Conservation (phyloP, 2,797 vertebrate genomes). For the Microctenopoma steveboyesi region DNA sequence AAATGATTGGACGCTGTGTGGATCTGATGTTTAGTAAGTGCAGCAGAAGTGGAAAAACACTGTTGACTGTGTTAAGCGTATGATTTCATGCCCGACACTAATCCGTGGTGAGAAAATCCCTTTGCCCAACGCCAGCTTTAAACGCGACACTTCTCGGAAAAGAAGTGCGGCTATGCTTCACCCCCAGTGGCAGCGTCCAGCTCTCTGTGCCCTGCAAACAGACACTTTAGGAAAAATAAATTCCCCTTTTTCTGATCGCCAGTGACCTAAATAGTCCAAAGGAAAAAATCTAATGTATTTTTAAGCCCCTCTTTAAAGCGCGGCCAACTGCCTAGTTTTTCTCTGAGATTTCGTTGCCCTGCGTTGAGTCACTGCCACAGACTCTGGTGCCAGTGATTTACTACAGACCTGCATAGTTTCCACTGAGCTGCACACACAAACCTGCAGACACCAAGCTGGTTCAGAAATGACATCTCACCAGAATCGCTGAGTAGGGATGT, state of each 20-base stretch:
- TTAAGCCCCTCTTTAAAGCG: conserved; percentile 44
- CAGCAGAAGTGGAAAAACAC: conserved; percentile 50
- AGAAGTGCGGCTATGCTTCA: conserved; percentile 40
- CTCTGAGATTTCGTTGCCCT: conserved; percentile 12
- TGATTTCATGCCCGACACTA: conserved; percentile 36
- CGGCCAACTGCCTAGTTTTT: conserved; percentile 34
- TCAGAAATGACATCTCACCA: conserved; percentile 33
- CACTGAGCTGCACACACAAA: conserved; percentile 34
- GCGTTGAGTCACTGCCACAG: conserved; percentile 38
- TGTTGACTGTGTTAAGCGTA: conserved; percentile 21
- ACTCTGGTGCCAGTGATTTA: conserved; percentile 37
- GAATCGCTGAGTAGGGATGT: conserved; percentile 28
- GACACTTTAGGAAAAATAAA: conserved; percentile 49
- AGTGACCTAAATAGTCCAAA: conserved; percentile 45
- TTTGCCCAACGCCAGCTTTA: conserved; percentile 30
- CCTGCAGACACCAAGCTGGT: conserved; percentile 38
- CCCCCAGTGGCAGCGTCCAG: conserved; percentile 20
- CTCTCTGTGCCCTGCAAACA: conserved; percentile 23
- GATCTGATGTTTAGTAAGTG: conserved; percentile 45
- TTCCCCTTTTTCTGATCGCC: conserved; percentile 29
- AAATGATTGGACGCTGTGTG: not conserved
- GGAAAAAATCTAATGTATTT: conserved; percentile 13
- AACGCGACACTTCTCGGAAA: conserved; percentile 54
- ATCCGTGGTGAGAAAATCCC: conserved; percentile 61
- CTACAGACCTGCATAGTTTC: conserved; percentile 58